These are phyloP conservation scores for Halcyon badia DNA, from an alignment of 2,797 vertebrate genomes.

Conservation along the genomic window DNA sequence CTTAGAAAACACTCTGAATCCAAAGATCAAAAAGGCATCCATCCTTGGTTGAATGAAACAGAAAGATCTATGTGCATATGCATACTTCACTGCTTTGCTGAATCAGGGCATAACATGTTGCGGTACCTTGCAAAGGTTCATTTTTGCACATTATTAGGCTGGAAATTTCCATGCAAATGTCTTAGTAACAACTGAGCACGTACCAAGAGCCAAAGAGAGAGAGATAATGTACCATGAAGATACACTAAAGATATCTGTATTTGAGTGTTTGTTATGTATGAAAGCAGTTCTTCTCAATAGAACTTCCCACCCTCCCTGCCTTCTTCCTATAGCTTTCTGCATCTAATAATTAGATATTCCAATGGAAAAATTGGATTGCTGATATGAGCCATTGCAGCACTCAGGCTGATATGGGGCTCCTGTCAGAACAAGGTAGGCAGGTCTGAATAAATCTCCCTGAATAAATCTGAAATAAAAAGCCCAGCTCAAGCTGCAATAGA, in stretches of 20 bases:
- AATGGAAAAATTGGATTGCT: neutral
- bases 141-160: neutral
- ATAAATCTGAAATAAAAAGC: neutral
- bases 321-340: neutral
- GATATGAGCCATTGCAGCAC: neutral
- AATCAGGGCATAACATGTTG: neutral
- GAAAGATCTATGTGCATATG: neutral
- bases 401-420: neutral
- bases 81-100: neutral
- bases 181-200: neutral
- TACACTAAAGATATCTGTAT: neutral
- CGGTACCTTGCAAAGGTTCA: neutral
- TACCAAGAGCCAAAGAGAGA: neutral
- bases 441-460: neutral
- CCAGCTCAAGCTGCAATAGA: neutral
- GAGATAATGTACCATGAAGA: neutral
- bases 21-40: neutral
- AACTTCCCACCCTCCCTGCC: neutral
- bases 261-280: neutral
- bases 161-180: neutral
- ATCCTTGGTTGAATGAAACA: neutral
- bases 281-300: accelerated
- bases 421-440: neutral
- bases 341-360: neutral
- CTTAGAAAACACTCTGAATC: neutral